phyloP scores from a whole-genome alignment of 2,797 vertebrate genomes.

The Pristis pectinata region DNA sequence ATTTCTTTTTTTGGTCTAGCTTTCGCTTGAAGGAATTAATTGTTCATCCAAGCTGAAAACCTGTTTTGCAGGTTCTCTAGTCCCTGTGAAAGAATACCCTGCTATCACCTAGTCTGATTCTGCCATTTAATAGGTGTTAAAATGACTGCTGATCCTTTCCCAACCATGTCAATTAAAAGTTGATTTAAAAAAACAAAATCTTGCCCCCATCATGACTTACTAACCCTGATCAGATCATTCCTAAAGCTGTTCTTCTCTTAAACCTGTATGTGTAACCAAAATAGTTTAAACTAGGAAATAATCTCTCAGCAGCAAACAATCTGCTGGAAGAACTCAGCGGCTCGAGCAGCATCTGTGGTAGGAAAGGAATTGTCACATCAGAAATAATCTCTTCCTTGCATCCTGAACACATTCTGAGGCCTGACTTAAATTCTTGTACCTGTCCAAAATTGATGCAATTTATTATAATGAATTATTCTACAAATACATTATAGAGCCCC shows the following conservation, averaged over 20 bases:
- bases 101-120: not conserved
- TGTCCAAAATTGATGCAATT: not conserved
- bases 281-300: not conserved
- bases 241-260: not conserved
- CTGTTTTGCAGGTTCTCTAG: not conserved
- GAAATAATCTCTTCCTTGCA: no score
- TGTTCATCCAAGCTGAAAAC: not conserved
- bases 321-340: no score
- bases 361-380: no score
- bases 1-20: no score
- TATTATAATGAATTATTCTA: not conserved
- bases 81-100: not conserved
- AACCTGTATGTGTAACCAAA: not conserved
- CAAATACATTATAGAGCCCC: not conserved
- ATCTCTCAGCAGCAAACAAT: no score
- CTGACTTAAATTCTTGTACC: no score
- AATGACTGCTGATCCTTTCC: not conserved
- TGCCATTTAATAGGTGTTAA: not conserved
- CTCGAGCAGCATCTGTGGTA: no score
- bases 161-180: not conserved
- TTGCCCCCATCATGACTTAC: not conserved
- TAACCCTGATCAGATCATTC: not conserved
- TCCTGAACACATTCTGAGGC: no score
- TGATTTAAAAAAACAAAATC: not conserved
- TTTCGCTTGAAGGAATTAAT: no score